Evolutionary conservation across 2,888 invertebrate genomes (phyloP).

Genomic region (Podabrus alpinus): DNA sequence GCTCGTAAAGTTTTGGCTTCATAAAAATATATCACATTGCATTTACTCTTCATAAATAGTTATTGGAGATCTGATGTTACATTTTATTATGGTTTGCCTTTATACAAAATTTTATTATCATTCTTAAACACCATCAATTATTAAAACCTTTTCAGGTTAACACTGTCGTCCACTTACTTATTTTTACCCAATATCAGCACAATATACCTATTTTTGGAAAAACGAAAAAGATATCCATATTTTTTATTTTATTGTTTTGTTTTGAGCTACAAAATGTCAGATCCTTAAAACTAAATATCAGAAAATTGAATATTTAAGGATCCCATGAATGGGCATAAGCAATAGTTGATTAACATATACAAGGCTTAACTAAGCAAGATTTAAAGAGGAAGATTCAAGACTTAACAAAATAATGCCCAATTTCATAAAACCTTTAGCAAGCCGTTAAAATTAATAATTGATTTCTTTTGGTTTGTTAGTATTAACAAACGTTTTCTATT

Average conservation of each 20-base stretch:
- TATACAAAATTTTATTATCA: constrained; percentile 20
- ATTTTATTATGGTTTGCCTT: constrained; percentile 22
- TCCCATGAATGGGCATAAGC: too few relatives aligned
- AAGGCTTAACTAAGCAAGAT: too few relatives aligned
- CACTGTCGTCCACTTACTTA: background rate
- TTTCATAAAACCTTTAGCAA: too few relatives aligned
- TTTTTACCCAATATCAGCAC: background rate
- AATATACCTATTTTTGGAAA: background rate
- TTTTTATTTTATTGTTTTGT: background rate
- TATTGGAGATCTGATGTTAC: constrained; percentile 27
- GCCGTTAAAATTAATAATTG: too few relatives aligned
- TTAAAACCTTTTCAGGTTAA: background rate
- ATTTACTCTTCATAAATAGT: constrained; percentile 37
- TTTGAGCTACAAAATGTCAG: too few relatives aligned
- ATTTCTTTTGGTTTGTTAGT: too few relatives aligned
- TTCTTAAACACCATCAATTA: background rate
- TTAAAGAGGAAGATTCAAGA: too few relatives aligned
- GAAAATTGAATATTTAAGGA: too few relatives aligned
- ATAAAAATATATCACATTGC: constrained; percentile 40
- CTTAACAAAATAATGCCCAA: too few relatives aligned
- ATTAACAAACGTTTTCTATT: too few relatives aligned
- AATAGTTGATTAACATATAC: too few relatives aligned
- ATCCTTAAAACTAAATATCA: too few relatives aligned
- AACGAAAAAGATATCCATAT: background rate
- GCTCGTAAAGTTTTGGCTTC: constrained; percentile 43